Conservation (phyloP, 2,888 invertebrate species). For the Schrankia costaestrigalis region DNA sequence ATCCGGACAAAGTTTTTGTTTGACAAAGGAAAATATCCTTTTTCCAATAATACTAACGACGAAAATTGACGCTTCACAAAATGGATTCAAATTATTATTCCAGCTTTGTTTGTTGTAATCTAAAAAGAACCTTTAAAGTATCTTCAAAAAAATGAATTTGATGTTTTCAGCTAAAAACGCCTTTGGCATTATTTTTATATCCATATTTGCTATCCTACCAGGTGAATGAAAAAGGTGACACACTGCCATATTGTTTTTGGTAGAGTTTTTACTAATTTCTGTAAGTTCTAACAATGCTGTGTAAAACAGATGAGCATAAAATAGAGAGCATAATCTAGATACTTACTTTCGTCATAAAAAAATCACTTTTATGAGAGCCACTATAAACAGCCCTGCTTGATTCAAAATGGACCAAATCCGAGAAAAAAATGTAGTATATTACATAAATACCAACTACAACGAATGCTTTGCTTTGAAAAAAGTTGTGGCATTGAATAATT, state of each 20-base stretch:
- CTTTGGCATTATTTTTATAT: constrained; percentile 42
- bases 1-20: constrained; percentile 23
- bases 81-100: constrained; percentile 52
- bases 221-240: constrained; percentile 23
- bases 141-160: constrained; percentile 47
- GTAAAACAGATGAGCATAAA: no score
- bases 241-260: no score
- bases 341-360: neutral
- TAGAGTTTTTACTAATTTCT: no score
- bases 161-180: constrained; percentile 38
- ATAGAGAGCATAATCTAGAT: no score
- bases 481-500: no score
- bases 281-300: no score
- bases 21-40: constrained; percentile 39
- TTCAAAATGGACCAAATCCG: no score
- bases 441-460: no score
- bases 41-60: constrained; percentile 44
- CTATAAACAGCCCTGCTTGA: no score
- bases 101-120: constrained; percentile 54
- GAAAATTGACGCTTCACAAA: constrained; percentile 40
- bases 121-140: constrained; percentile 46
- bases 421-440: no score
- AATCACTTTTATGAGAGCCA: neutral
- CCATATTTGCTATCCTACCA: constrained; percentile 40
- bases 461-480: no score